phyloP scores from a whole-genome alignment of 2,113 vertebrate genomes.

The Peromyscus maniculatus region DNA sequence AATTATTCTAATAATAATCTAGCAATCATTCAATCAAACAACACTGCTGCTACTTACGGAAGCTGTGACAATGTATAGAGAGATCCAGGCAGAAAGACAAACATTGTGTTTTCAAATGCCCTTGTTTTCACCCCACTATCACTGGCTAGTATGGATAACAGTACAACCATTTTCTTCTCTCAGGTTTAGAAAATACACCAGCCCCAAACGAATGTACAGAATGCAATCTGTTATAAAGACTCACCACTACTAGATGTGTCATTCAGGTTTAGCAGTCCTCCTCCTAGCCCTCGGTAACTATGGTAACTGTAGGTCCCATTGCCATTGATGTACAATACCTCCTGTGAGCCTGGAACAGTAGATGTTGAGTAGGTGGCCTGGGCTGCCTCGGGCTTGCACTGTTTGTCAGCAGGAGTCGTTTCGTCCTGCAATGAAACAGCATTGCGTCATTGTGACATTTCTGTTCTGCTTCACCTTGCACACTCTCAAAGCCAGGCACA shows the following conservation, averaged over 20 bases:
- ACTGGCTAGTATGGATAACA: background rate
- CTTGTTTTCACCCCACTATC: background rate
- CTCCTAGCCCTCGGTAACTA: slow-evolving; percentile 91
- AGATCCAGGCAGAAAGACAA: background rate
- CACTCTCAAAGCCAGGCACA: background rate
- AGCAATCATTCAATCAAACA: background rate
- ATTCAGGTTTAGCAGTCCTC: slow-evolving; percentile 91
- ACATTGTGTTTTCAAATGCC: background rate
- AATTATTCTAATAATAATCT: background rate
- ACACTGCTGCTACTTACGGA: background rate
- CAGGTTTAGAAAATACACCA: background rate
- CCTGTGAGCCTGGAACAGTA: slow-evolving; percentile 90
- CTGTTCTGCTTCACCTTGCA: background rate
- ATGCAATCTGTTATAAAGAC: slow-evolving; percentile 75
- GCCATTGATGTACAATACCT: slow-evolving; percentile 93
- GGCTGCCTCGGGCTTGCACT: slow-evolving; percentile 89
- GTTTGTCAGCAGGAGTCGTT: slow-evolving; percentile 88
- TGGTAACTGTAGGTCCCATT: slow-evolving; percentile 94
- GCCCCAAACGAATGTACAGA: background rate
- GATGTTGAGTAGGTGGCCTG: slow-evolving; percentile 90
- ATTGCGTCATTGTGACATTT: slow-evolving; percentile 44
- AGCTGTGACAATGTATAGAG: background rate
- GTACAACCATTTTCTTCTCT: slow-evolving; percentile 9
- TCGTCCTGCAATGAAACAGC: slow-evolving; percentile 88
- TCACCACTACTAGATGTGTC: slow-evolving; percentile 91